Conservation (phyloP, 1,140 invertebrate genomes). For the Bradysia coprophila region DNA sequence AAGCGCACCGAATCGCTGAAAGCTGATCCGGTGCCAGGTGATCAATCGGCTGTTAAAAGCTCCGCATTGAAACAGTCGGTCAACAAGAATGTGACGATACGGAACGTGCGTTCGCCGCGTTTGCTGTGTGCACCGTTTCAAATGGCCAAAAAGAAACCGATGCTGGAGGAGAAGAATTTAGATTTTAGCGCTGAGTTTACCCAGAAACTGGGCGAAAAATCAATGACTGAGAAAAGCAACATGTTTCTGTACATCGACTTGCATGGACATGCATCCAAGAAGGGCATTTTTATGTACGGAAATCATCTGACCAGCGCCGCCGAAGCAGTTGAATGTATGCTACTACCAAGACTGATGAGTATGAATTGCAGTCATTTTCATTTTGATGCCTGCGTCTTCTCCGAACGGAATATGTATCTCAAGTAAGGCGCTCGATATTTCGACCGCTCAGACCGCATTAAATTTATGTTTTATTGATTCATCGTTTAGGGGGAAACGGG, state of each 20-base stretch:
- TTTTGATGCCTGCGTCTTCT: constrained; percentile 82
- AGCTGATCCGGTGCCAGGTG: too few species aligned
- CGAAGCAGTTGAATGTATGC: constrained; percentile 66
- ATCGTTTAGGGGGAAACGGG: constrained; percentile 51
- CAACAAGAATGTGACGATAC: too few species aligned
- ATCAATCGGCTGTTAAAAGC: too few species aligned
- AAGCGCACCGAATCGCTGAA: neutral
- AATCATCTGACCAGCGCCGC: constrained; percentile 63
- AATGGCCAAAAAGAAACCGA: neutral
- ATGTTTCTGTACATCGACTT: constrained; percentile 73
- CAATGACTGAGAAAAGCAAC: constrained; percentile 27
- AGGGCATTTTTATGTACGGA: constrained; percentile 80
- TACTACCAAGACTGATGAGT: constrained; percentile 73
- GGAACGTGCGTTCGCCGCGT: too few species aligned
- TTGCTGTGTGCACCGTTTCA: too few species aligned
- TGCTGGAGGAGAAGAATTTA: constrained; percentile 43
- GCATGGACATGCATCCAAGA: constrained; percentile 85
- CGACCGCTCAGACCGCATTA: constrained; percentile 1
- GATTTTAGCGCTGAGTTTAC: neutral
- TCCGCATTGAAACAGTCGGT: too few species aligned
- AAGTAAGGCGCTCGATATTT: constrained; percentile 33
- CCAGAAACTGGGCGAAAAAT: constrained; percentile 14
- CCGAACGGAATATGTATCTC: constrained; percentile 79
- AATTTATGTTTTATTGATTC: neutral
- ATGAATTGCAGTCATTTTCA: constrained; percentile 85